Base-by-base conservation (phyloP, 2,113 vertebrate species). In the Xyliphius kryptos region DNA sequence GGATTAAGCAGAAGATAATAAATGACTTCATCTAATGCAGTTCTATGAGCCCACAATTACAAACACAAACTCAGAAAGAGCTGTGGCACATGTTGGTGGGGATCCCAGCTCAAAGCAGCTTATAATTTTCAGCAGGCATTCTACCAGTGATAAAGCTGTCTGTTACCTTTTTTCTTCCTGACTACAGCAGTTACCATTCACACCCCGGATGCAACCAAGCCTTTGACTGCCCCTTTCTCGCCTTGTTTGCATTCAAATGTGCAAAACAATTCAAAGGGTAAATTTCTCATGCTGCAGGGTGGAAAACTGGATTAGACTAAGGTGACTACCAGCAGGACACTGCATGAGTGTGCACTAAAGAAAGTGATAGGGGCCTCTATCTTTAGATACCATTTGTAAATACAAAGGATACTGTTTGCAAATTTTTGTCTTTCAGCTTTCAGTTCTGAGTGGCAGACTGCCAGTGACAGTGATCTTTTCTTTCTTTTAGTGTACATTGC, bases 201-300 rank as follows among this genome's bases (percentile, higher is more conserved):
- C 67, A 76, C 47, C 81, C 79, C 12, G 4, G 46, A 20, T 44
- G 43, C n/a, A 17, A 48, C 21, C 47, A 26, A 86, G 86, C 89
- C 87, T 89, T 87, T 87, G n/a, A 79, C 87, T 82, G 82, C 79
- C 77, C 75, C 84, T 84, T 81, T 86, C 86, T 84, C 80, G 86
- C 87, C 88, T 90, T 86, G 83, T 93, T 91, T 91, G 89, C 90
- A 94, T 97, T 89, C 91, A 91, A 95, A 94, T 94, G 89, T 88
- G 88, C 86, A 84, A 81, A 89, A 60, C 89, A n/a, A 90, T 83
- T 77, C 63, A 54, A 86, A 89, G 90, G 84, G 87, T 92, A 85
- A 89, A 84, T 86, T 81, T 67, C 74, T 83, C 81, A 85, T 76
- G 86, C 89, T 90, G 86, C 87, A 88, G 88, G 83, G 83, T 87